A percentile compares a stretch with the other conserved stretches of the same genome.
phyloP scores from a whole-genome alignment of 2,888 invertebrate genomes.

The Adineta ricciae region DNA sequence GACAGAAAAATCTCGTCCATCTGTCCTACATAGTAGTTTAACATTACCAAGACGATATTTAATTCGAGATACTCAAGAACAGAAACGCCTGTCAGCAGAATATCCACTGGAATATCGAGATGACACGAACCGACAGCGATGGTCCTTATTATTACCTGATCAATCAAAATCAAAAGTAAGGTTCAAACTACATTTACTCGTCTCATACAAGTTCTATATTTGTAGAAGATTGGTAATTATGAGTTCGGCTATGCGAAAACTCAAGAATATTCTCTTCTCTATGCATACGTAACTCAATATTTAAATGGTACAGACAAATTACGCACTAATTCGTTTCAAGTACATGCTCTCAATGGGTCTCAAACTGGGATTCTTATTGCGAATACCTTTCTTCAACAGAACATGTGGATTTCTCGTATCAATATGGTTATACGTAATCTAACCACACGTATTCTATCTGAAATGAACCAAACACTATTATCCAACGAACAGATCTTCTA shows the following conservation, averaged over 20 bases:
- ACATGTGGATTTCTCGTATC: conserved; percentile 1
- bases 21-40: neutral
- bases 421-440: conserved; percentile 2
- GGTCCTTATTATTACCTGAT: neutral
- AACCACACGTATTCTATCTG: neutral
- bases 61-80: neutral
- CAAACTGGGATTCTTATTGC: neutral
- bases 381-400: neutral
- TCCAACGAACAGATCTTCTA: neutral
- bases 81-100: neutral
- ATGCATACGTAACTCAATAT: conserved; percentile 4
- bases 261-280: neutral
- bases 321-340: neutral
- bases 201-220: no score
- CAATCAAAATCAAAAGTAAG: neutral
- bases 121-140: neutral
- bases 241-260: neutral
- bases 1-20: neutral
- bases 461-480: conserved; percentile 8
- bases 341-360: neutral
- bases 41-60: neutral
- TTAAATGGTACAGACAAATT: conserved; percentile 10
- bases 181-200: no score
- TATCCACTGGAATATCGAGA: neutral
- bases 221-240: no score